Conservation (phyloP, 2,113 vertebrate genomes). For the Periophthalmus modestus region DNA sequence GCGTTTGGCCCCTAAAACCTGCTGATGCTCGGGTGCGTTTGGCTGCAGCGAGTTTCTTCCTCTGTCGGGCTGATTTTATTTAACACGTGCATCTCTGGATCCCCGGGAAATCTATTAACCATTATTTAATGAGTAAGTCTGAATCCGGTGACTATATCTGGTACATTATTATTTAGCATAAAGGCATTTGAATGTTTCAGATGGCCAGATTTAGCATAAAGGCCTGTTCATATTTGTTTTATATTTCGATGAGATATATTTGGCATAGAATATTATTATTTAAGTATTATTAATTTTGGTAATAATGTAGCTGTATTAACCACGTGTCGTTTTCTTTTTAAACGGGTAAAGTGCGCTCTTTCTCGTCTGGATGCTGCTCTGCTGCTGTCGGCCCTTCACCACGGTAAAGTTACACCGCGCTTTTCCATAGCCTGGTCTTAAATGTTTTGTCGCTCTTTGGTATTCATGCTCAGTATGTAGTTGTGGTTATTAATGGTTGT, state of each 20-base stretch:
- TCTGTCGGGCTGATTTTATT: not conserved
- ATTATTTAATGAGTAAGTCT: not conserved
- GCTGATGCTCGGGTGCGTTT: too few species aligned
- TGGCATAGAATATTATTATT: not conserved
- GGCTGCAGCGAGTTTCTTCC: not conserved
- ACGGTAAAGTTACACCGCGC: not conserved
- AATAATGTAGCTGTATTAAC: not conserved
- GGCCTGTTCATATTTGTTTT: not conserved
- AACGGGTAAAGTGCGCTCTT: not conserved
- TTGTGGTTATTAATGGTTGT: too few species aligned
- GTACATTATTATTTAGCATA: not conserved
- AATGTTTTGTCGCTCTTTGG: too few species aligned
- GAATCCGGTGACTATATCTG: not conserved
- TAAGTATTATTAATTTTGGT: not conserved
- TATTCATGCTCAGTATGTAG: too few species aligned
- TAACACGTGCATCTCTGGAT: not conserved
- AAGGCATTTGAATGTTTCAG: not conserved
- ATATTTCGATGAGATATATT: not conserved
- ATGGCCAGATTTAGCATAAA: not conserved
- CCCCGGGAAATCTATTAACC: not conserved
- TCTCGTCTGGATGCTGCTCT: not conserved
- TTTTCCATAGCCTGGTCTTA: too few species aligned
- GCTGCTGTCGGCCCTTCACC: not conserved
- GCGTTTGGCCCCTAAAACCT: too few species aligned
- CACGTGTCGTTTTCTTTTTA: not conserved